Percentiles rank a stretch among this genome's conserved stretches.
Evolutionary conservation across 23 tunicate species (phyloP).

Genomic region (Trididemnum nubilum): DNA sequence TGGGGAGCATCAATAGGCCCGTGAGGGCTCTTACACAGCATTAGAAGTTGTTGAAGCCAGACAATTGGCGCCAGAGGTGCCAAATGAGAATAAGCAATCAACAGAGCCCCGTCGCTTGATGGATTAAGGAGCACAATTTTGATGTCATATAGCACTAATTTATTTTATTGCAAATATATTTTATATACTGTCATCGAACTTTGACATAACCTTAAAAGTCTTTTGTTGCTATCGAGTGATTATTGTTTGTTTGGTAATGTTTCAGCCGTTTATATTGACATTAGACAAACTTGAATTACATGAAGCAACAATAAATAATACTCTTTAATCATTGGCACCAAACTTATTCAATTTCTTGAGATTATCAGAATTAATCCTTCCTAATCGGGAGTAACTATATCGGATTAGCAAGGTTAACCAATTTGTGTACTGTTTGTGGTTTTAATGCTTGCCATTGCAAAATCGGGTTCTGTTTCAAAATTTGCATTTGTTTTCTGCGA

Average conservation of each 20-base stretch:
- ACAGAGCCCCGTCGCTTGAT: background rate
- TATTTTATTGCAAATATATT: background rate
- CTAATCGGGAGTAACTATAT: too few species aligned
- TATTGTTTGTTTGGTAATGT: background rate
- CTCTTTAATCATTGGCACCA: too few species aligned
- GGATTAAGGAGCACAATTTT: background rate
- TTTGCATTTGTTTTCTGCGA: too few species aligned
- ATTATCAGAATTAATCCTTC: too few species aligned
- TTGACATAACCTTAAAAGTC: background rate
- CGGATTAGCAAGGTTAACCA: too few species aligned
- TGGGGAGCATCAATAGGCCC: background rate
- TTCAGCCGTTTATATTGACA: too few species aligned
- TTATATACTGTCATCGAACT: background rate
- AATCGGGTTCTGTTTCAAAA: too few species aligned
- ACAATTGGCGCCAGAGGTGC: slow-evolving; percentile 44
- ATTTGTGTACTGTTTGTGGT: too few species aligned
- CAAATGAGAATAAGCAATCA: slow-evolving; percentile 24
- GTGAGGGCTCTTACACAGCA: slow-evolving; percentile 4
- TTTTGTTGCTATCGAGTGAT: background rate
- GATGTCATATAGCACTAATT: background rate
- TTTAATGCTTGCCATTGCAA: too few species aligned
- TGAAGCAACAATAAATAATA: too few species aligned
- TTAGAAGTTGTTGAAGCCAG: slow-evolving; percentile 33
- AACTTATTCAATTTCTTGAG: too few species aligned
- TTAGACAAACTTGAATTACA: too few species aligned